Conservation (phyloP, 1,140 invertebrate species). For the Sipha flava region DNA sequence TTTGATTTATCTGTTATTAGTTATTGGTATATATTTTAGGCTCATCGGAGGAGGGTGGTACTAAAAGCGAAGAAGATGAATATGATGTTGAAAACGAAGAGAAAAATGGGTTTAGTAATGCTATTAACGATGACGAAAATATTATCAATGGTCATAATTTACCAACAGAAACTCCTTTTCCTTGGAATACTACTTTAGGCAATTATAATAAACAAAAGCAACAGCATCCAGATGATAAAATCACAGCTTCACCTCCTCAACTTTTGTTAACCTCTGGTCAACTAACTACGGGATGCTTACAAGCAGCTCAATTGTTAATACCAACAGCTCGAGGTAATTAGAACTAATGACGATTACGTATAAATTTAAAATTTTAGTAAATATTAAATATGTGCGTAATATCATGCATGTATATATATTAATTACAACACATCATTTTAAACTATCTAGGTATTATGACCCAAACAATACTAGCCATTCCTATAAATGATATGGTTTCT, state of each 20-base stretch:
- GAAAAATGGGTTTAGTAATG: background rate
- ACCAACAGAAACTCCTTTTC: background rate
- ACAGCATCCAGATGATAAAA: background rate
- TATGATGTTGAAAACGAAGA: background rate
- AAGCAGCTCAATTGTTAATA: constrained; percentile 1
- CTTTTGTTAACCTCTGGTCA: constrained; percentile 7
- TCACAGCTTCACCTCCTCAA: background rate
- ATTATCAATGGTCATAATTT: background rate
- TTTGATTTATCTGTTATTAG: background rate
- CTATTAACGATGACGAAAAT: background rate
- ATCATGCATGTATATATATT: background rate
- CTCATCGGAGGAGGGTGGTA: background rate
- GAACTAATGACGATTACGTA: background rate
- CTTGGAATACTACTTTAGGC: background rate
- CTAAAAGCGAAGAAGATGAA: background rate
- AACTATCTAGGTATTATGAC: background rate
- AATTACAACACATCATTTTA: background rate
- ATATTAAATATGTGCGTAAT: background rate
- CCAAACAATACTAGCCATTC: background rate
- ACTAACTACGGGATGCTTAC: constrained; percentile 4
- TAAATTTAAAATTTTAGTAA: too few species aligned
- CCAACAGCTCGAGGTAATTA: background rate
- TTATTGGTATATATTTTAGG: background rate
- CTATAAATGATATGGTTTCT: background rate
- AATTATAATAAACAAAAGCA: background rate